These are phyloP conservation scores for Drosophila ambigua DNA, from an alignment of 1,140 invertebrate genomes.

Conservation along the genomic window DNA sequence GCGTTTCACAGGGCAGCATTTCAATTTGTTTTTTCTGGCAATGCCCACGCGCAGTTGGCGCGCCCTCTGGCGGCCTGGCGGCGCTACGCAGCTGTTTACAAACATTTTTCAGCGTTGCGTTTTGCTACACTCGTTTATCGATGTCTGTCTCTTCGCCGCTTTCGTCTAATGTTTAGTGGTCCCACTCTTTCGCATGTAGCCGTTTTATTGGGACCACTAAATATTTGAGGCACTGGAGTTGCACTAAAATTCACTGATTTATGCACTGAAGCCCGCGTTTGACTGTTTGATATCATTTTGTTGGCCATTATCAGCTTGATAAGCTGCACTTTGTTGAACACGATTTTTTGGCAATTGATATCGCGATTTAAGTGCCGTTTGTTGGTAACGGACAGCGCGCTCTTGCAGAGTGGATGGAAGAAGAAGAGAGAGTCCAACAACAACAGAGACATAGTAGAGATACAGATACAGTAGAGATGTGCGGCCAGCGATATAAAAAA, in stretches of 20 bases:
- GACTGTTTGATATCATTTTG: constrained; percentile 16
- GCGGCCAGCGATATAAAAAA: constrained; percentile 6
- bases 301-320: constrained; percentile 16
- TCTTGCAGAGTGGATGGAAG: constrained; percentile 29
- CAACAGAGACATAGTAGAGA: constrained; percentile 10
- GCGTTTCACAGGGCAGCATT: constrained; percentile 56
- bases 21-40: constrained; percentile 42
- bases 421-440: constrained; percentile 36
- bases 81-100: constrained; percentile 52
- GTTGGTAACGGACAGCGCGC: constrained; percentile 40
- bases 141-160: constrained; percentile 54
- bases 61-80: constrained; percentile 53
- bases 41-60: constrained; percentile 29
- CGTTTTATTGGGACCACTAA: constrained; percentile 65
- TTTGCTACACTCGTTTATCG: constrained; percentile 71
- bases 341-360: constrained; percentile 27
- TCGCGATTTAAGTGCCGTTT: constrained; percentile 30
- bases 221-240: constrained; percentile 66
- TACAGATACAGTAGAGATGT: constrained; percentile 4
- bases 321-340: constrained; percentile 4
- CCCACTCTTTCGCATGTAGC: constrained; percentile 72
- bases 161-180: constrained; percentile 75
- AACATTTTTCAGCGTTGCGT: constrained; percentile 62
- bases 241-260: constrained; percentile 51
- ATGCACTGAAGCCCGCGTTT: constrained; percentile 4